A percentile compares a stretch with the other conserved stretches of the same genome.
phyloP scores from a whole-genome alignment of 2,113 vertebrate genomes.

The Lophius piscatorius region DNA sequence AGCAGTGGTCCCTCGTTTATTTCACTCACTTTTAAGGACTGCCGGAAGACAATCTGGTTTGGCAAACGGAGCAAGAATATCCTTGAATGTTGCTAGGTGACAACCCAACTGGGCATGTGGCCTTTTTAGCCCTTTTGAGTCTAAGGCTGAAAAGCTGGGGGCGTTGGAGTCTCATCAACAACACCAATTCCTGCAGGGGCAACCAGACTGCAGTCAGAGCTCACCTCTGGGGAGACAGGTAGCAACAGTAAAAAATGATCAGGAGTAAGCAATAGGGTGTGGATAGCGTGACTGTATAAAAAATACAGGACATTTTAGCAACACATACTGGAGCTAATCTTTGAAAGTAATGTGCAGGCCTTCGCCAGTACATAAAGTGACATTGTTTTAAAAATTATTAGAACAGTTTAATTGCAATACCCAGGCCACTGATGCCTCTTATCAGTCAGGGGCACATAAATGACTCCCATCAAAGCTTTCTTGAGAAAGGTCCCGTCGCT shows the following conservation, averaged over 20 bases:
- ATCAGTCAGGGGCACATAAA: constrained; percentile 91
- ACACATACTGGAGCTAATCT: too few relatives aligned
- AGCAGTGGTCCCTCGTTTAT: constrained; percentile 8
- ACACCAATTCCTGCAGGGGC: constrained; percentile 77
- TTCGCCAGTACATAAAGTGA: too few relatives aligned
- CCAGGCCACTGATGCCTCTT: constrained; percentile 87
- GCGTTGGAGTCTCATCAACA: constrained; percentile 71
- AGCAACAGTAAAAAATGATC: constrained; percentile 27
- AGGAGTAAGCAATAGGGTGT: neutral
- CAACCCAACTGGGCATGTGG: constrained; percentile 26
- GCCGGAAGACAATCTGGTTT: constrained; percentile 33
- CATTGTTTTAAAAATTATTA: too few relatives aligned
- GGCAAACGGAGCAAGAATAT: constrained; percentile 26
- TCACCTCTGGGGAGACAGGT: constrained; percentile 75
- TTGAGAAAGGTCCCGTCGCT: constrained; percentile 84
- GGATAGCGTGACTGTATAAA: neutral
- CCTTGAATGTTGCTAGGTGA: constrained; percentile 48
- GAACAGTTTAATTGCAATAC: constrained; percentile 61
- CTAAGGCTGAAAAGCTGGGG: constrained; percentile 23
- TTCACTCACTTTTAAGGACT: constrained; percentile 15
- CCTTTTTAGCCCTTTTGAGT: neutral
- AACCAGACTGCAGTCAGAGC: constrained; percentile 82
- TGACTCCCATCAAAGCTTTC: constrained; percentile 88
- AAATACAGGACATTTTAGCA: too few relatives aligned
- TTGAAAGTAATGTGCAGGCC: too few relatives aligned